Base-by-base conservation (phyloP, 1,140 invertebrate genomes). In the Stenopsyche tienmushanensis region DNA sequence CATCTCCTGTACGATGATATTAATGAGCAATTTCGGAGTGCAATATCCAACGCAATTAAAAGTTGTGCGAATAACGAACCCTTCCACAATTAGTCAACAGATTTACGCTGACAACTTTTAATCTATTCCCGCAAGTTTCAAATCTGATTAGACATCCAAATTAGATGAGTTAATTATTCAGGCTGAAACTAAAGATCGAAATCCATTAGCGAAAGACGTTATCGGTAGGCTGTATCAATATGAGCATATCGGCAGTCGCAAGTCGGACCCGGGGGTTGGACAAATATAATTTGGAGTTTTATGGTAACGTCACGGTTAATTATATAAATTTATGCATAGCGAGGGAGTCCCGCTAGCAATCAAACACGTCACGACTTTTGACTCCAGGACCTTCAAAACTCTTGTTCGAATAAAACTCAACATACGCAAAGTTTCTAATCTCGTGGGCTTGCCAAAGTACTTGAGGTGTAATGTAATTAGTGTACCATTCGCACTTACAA, bases 311-410 rank as follows among this genome's bases (percentile, higher is more conserved):
- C 34, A 57, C 54, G 54, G 39, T 42, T 57, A 57, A 57, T 57
- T 57, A 57, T 57, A 57, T 57, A 57, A 57, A 57, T 57, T 57
- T 57, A 57, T 57, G 54, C 54, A 57, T 57, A 57, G 54, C 54
- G 29, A 34, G 54, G 54, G 54, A 57, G 17, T 57, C 54, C 39
- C 54, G 34, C 10, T 10, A 34, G 54, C 54, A 57, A 57, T 57
- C 54, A 57, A 42, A 57, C 54, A 57, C 54, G 54, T 57, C 54
- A 57, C 34, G 54, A 57, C 54, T 57, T 57, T 57, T 57, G 54
- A 57, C 54, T 57, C 54, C 9, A 57, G 54, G 54, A 57, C 39
- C 54, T 42, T 21, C n/a, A n/a, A 5, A 9, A 42, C 54, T 41
- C 26, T 2, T 54, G 15, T 8, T 10, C 13, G 29, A 42, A 42